Percentiles rank a stretch among this genome's conserved stretches.
phyloP scores from a whole-genome alignment of 2,113 vertebrate species.

The Cyrtonyx montezumae region DNA sequence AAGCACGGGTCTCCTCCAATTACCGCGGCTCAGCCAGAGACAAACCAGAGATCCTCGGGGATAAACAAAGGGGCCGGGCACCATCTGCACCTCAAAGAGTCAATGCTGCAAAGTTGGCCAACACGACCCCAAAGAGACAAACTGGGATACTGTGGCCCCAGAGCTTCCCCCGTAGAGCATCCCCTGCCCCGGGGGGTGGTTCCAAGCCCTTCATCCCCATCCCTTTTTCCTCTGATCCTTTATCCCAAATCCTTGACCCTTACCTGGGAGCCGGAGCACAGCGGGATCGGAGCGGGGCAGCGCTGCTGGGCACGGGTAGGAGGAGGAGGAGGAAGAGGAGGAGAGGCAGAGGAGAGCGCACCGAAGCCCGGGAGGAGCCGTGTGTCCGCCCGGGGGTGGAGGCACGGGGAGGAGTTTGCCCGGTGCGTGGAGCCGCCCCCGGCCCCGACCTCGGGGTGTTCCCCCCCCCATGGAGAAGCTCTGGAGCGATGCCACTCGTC shows the following conservation, averaged over 20 bases:
- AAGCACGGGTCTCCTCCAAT: constrained; percentile 63
- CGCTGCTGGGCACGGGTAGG: neutral
- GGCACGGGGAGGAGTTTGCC: neutral
- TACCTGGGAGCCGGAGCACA: neutral
- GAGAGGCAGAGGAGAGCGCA: neutral
- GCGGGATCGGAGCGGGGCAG: neutral
- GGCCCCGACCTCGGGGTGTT: neutral
- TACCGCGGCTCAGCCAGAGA: constrained; percentile 43
- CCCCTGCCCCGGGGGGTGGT: neutral
- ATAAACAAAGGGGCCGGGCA: constrained; percentile 19
- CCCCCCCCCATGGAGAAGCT: neutral
- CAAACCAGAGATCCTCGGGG: constrained; percentile 54
- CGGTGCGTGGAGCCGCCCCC: neutral
- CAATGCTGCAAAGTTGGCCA: neutral
- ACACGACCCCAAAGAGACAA: neutral
- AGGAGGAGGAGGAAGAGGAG: neutral
- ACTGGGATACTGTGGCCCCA: neutral
- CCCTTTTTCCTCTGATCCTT: neutral
- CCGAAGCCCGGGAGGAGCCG: neutral
- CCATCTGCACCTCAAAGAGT: neutral
- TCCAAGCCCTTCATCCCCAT: neutral
- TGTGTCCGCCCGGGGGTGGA: too few species aligned
- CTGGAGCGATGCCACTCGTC: neutral
- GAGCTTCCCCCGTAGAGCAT: too few species aligned
- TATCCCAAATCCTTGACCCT: neutral